Conservation (phyloP, 2,113 vertebrate species). For the Callipepla squamata region DNA sequence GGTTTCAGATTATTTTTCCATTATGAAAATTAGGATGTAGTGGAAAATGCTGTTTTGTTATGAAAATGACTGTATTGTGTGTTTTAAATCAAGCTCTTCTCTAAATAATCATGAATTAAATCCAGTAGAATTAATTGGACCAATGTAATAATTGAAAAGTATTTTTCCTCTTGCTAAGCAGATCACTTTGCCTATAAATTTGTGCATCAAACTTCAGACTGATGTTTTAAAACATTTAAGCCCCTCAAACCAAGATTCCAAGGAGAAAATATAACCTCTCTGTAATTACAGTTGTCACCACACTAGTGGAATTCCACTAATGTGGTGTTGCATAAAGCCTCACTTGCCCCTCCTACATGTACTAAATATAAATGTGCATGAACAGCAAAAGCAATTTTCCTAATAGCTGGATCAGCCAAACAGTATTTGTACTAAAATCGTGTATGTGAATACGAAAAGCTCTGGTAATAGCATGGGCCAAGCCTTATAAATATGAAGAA, state of each 20-base stretch:
- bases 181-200: not conserved
- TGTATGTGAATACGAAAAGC: not conserved
- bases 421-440: not conserved
- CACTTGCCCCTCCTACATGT: slow-evolving; percentile 18
- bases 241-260: not conserved
- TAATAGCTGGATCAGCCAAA: slow-evolving; percentile 50
- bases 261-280: not conserved
- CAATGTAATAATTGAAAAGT: not conserved
- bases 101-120: not conserved
- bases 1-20: not conserved
- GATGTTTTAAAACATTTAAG: not conserved
- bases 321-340: slow-evolving; percentile 9
- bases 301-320: slow-evolving; percentile 12
- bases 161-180: not conserved
- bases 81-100: not conserved
- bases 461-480: not conserved
- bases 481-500: not conserved
- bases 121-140: not conserved
- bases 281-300: slow-evolving; percentile 18
- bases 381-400: slow-evolving; percentile 50
- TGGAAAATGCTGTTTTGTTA: not conserved
- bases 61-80: not conserved
- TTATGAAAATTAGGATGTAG: not conserved
- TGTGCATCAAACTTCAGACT: not conserved
- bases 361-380: slow-evolving; percentile 68